phyloP scores from a whole-genome alignment of 2,113 vertebrate genomes.

The Oryzias curvinotus region DNA sequence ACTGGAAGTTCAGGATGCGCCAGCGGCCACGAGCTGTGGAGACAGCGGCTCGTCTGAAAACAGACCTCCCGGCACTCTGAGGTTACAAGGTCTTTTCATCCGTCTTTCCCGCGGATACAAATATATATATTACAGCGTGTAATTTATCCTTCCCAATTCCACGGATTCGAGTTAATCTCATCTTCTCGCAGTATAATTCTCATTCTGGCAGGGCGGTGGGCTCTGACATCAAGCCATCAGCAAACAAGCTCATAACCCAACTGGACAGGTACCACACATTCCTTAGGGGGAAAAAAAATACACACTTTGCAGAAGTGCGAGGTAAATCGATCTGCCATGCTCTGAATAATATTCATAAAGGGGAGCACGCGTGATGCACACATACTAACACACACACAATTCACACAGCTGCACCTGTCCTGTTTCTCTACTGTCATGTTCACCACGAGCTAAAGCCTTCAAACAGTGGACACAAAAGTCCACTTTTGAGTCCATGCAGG shows the following conservation, averaged over 20 bases:
- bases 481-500: slow-evolving; percentile 18
- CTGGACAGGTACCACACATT: slow-evolving; percentile 48
- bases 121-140: slow-evolving; percentile 58
- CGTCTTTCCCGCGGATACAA: slow-evolving; percentile 26
- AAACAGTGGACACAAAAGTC: slow-evolving; percentile 24
- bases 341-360: slow-evolving; percentile 55
- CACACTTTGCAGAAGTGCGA: slow-evolving; percentile 32
- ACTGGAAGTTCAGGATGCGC: slow-evolving; percentile 27
- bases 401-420: slow-evolving; percentile 59
- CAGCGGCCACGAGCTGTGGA: slow-evolving; percentile 35
- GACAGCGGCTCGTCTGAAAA: slow-evolving; percentile 39
- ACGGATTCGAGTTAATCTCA: slow-evolving; percentile 60
- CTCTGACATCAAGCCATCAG: slow-evolving; percentile 60
- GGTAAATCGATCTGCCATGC: slow-evolving; percentile 66
- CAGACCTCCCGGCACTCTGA: slow-evolving; percentile 37
- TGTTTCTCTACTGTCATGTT: slow-evolving; percentile 51
- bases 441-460: slow-evolving; percentile 30
- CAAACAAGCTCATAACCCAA: slow-evolving; percentile 55
- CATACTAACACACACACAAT: slow-evolving; percentile 25
- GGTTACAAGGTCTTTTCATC: slow-evolving; percentile 46
- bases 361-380: slow-evolving; percentile 41
- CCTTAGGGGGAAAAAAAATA: slow-evolving; percentile 33
- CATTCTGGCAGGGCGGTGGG: slow-evolving; percentile 27
- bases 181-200: slow-evolving; percentile 62
- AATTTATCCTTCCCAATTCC: slow-evolving; percentile 61